Conservation (phyloP, 2,797 vertebrate genomes). For the Coilia nasus region DNA sequence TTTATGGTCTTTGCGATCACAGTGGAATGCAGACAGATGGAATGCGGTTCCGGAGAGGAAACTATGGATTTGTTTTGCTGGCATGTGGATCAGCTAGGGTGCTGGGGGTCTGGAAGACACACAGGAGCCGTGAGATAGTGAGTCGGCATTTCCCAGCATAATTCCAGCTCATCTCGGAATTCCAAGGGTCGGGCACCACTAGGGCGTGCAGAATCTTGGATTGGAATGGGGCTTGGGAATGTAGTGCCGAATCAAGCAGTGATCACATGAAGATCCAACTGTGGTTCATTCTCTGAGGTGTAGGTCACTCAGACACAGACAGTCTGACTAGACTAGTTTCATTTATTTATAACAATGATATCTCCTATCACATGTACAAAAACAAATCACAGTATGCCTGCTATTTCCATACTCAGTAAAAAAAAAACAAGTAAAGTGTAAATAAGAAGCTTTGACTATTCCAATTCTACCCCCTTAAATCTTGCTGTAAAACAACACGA, state of each 20-base stretch:
- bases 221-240: conserved; percentile 15
- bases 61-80: conserved; percentile 23
- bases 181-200: neutral
- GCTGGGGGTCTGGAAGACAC: neutral
- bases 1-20: conserved; percentile 9
- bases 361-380: neutral
- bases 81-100: neutral
- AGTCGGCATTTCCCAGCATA: conserved; percentile 17
- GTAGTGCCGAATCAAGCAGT: neutral
- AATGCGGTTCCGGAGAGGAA: conserved; percentile 23
- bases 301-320: neutral
- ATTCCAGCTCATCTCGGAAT: conserved; percentile 16
- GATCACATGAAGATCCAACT: neutral
- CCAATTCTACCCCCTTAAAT: neutral
- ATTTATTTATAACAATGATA: neutral
- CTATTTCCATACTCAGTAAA: too few relatives aligned
- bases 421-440: too few relatives aligned
- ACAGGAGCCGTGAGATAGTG: neutral
- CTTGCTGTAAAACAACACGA: neutral
- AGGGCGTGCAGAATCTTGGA: neutral
- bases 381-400: neutral
- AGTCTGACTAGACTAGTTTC: too few relatives aligned
- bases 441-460: neutral
- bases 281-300: neutral
- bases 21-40: conserved; percentile 23